These are phyloP conservation scores for Melanostigma gelatinosum DNA, from an alignment of 2,113 vertebrate species.

Conservation along the genomic window DNA sequence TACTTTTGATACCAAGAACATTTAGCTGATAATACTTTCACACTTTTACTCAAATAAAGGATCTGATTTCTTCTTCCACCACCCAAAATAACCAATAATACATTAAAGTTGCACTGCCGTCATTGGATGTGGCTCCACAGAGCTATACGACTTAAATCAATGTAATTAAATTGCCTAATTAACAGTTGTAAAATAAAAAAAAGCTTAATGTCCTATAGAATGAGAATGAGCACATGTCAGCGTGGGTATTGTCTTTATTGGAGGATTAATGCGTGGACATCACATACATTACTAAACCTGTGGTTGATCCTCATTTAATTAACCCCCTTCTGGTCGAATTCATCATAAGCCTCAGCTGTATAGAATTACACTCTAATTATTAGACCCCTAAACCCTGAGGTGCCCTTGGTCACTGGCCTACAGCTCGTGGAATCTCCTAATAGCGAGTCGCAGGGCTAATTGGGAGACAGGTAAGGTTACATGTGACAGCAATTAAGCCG, in stretches of 20 bases:
- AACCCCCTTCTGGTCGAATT: conserved; percentile 56
- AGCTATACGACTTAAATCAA: not conserved
- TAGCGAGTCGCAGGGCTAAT: conserved; percentile 83
- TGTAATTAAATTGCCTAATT: too few species aligned
- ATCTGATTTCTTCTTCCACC: not conserved
- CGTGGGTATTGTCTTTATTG: conserved; percentile 6
- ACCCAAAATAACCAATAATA: not conserved
- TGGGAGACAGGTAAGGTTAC: conserved; percentile 87
- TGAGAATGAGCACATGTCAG: not conserved
- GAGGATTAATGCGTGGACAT: conserved; percentile 30
- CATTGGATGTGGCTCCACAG: not conserved
- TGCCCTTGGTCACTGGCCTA: conserved; percentile 67
- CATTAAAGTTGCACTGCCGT: not conserved
- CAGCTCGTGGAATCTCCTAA: conserved; percentile 80
- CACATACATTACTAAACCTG: conserved; percentile 39
- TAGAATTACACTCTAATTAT: conserved; percentile 82
- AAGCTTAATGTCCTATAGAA: not conserved
- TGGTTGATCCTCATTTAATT: conserved; percentile 68
- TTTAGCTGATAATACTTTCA: not conserved
- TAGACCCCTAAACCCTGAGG: conserved; percentile 63
- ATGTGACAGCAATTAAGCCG: conserved; percentile 85
- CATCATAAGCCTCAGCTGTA: conserved; percentile 64
- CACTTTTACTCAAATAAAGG: not conserved
- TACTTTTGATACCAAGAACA: not conserved
- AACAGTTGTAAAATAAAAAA: too few species aligned